phyloP scores from a whole-genome alignment of 1,140 invertebrate genomes.

The Diprion similis region DNA sequence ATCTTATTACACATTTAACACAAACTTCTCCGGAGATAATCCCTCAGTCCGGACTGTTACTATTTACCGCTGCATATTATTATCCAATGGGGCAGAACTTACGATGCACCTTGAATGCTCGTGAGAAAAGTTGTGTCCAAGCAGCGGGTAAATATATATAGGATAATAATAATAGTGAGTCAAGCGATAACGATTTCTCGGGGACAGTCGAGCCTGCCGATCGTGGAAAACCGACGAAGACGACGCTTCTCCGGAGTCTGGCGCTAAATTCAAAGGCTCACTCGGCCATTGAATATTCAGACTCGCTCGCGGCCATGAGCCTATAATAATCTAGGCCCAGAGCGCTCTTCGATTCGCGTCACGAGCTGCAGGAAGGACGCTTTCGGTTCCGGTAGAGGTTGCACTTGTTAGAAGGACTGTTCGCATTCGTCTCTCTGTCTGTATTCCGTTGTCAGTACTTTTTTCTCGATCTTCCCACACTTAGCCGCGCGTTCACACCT shows the following conservation, averaged over 20 bases:
- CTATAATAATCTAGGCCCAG: background rate
- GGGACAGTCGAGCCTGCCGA: too few species aligned
- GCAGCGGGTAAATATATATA: too few species aligned
- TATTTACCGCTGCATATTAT: too few species aligned
- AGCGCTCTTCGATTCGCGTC: background rate
- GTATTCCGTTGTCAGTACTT: background rate
- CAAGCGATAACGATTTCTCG: background rate
- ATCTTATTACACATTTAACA: too few species aligned
- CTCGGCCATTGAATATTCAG: background rate
- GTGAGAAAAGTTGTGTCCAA: background rate
- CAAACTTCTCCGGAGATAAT: too few species aligned
- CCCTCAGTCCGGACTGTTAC: too few species aligned
- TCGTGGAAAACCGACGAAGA: too few species aligned
- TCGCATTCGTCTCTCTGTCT: background rate
- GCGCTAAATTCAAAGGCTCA: too few species aligned
- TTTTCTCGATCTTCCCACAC: too few species aligned
- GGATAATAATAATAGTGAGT: background rate
- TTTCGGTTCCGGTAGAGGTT: background rate
- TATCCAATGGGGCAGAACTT: slow-evolving; percentile 1
- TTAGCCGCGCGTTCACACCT: too few species aligned
- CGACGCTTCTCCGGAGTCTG: too few species aligned
- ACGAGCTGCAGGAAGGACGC: background rate
- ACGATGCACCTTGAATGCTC: background rate
- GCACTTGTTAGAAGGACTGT: background rate
- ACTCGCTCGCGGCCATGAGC: slow-evolving; percentile 1